Evolutionary conservation across 2,797 vertebrate genomes (phyloP).

Genomic region (Sebastiscus tertius): DNA sequence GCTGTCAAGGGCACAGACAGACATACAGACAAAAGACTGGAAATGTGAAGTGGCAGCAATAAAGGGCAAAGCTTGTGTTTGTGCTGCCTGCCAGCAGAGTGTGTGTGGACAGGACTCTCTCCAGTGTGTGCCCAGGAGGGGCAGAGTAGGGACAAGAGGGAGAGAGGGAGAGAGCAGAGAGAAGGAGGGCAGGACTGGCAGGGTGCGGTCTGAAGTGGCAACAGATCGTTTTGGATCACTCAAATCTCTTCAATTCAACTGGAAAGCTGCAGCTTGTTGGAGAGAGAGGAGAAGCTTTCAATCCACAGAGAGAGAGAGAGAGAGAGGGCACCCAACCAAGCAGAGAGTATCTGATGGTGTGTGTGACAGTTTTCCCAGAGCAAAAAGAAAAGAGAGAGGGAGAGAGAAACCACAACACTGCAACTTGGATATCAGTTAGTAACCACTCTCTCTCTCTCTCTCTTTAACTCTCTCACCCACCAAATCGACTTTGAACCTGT

Average conservation of each 20-base stretch:
- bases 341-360: slow-evolving; percentile 58
- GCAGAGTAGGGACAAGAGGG: slow-evolving; percentile 83
- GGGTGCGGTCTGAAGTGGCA: slow-evolving; percentile 94
- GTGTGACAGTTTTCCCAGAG: slow-evolving; percentile 60
- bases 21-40: slow-evolving; percentile 32
- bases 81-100: slow-evolving; percentile 55
- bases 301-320: slow-evolving; percentile 19
- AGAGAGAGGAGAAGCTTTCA: slow-evolving; percentile 47
- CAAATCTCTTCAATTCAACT: slow-evolving; percentile 85
- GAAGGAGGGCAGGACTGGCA: slow-evolving; percentile 85
- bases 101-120: slow-evolving; percentile 70
- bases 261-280: slow-evolving; percentile 75
- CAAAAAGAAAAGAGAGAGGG: slow-evolving; percentile 60
- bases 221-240: slow-evolving; percentile 90
- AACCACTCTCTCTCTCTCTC: slow-evolving; percentile 65
- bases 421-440: slow-evolving; percentile 74
- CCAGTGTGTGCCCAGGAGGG: slow-evolving; percentile 75
- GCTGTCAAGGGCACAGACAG: slow-evolving; percentile 44
- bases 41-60: slow-evolving; percentile 48
- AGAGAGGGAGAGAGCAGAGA: slow-evolving; percentile 83
- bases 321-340: slow-evolving; percentile 39
- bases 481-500: slow-evolving; percentile 87
- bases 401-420: slow-evolving; percentile 77
- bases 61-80: slow-evolving; percentile 54
- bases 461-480: slow-evolving; percentile 71